Conservation (phyloP, 2,113 vertebrate species). For the Nothoprocta pentlandii region DNA sequence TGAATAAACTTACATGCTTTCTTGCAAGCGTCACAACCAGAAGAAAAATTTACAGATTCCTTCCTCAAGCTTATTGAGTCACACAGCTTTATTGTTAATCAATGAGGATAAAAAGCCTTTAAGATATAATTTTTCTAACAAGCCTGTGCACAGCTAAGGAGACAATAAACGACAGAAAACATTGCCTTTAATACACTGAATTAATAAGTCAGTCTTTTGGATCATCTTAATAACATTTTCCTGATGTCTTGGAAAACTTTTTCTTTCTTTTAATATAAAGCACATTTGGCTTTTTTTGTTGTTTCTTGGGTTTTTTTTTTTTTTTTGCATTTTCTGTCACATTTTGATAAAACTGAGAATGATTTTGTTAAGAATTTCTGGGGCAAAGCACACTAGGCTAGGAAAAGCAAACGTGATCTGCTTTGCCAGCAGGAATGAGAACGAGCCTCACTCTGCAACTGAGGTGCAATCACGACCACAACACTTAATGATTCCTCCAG, state of each 20-base stretch:
- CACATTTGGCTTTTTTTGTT: accelerated
- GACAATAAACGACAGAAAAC: conserved; percentile 3
- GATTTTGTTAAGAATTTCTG: conserved; percentile 16
- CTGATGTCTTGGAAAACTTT: neutral
- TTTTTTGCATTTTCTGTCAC: neutral
- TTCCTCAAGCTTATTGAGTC: neutral
- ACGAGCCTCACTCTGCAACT: neutral
- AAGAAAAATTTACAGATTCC: neutral
- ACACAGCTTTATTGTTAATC: conserved; percentile 40
- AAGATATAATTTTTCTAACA: neutral
- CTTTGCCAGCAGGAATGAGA: conserved; percentile 14
- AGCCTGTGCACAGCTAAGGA: neutral
- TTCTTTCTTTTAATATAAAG: neutral
- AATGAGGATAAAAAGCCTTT: conserved; percentile 25
- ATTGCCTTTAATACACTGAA: neutral
- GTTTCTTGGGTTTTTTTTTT: neutral
- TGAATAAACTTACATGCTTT: neutral
- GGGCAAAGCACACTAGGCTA: neutral
- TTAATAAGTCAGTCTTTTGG: neutral
- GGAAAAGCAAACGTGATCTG: conserved; percentile 35
- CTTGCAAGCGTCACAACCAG: neutral
- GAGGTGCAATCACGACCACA: neutral
- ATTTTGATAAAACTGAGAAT: neutral
- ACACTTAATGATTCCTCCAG: conserved; percentile 21
- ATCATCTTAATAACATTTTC: neutral